Evolutionary conservation across 1,140 invertebrate species (phyloP).

Genomic region (honey bee (Apis mellifera)): Amel_HAv3.1 CM009934.2:7715501-7716000

Average conservation of each 20-base stretch:
- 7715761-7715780: not conserved
- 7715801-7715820: not conserved
- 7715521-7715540: not conserved
- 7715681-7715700: too few relatives aligned
- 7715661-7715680: too few relatives aligned
- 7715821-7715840: not conserved
- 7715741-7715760: not conserved
- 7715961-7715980: too few relatives aligned
- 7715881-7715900: too few relatives aligned
- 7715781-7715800: not conserved
- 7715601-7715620: not conserved
- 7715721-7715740: not conserved
- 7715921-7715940: too few relatives aligned
- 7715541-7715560: conserved; percentile 1
- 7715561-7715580: conserved; percentile 8
- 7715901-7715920: too few relatives aligned
- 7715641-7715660: not conserved
- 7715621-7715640: conserved; percentile 20
- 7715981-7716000: too few relatives aligned
- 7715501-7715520: conserved; percentile 21
- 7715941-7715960: too few relatives aligned
- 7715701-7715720: not conserved
- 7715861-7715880: not conserved
- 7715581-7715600: not conserved
- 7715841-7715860: not conserved